Percentiles rank a stretch among this genome's conserved stretches.
Evolutionary conservation across 2,113 vertebrate species (phyloP).

Genomic region (Ahaetulla prasina): DNA sequence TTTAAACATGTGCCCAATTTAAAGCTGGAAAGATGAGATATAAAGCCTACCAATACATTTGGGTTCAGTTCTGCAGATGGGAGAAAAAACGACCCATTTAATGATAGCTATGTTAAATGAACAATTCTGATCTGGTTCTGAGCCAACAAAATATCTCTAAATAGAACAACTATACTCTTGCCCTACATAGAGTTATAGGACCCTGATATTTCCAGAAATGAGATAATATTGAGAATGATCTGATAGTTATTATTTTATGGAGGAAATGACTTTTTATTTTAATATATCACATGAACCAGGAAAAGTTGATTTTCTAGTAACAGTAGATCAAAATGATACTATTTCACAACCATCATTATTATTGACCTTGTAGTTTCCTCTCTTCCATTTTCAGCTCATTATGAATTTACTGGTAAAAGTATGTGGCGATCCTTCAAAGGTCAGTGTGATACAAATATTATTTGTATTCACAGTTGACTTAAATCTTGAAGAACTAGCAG

Average conservation of each 20-base stretch:
- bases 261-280: background rate
- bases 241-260: background rate
- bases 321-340: background rate
- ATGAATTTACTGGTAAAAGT: slow-evolving; percentile 9
- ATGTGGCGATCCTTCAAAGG: background rate
- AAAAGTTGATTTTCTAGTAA: slow-evolving; percentile 24
- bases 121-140: background rate
- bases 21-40: background rate
- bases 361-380: background rate
- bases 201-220: background rate
- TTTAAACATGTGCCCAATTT: background rate
- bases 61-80: too few species aligned
- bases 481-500: background rate
- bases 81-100: background rate
- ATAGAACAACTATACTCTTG: background rate
- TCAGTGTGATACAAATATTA: background rate
- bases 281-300: background rate
- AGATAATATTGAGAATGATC: background rate
- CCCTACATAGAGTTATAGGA: background rate
- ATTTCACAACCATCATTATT: slow-evolving; percentile 31
- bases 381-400: background rate
- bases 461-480: background rate
- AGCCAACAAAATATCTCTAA: background rate
- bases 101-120: background rate
- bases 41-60: background rate